Evolutionary conservation across 2,113 vertebrate species (phyloP).

Genomic region (Cardinalis cardinalis): DNA sequence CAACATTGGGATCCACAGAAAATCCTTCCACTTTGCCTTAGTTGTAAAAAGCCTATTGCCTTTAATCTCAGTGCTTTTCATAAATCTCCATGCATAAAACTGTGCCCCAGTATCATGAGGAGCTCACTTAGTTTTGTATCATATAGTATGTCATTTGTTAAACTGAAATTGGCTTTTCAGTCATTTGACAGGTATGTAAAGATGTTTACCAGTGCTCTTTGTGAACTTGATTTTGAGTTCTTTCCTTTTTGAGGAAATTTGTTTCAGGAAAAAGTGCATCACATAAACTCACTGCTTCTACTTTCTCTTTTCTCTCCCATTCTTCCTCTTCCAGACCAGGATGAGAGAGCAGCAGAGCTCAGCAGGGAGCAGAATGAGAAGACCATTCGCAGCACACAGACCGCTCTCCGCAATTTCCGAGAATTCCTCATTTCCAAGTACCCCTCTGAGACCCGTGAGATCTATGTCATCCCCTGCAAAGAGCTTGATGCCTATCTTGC

Average conservation of each 20-base stretch:
- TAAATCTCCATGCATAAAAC: conserved; percentile 36
- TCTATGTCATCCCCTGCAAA: conserved; percentile 82
- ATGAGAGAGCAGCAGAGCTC: conserved; percentile 79
- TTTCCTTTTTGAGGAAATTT: conserved; percentile 46
- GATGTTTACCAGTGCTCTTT: conserved; percentile 34
- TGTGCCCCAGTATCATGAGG: conserved; percentile 3
- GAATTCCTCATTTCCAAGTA: conserved; percentile 87
- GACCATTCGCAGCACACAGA: conserved; percentile 85
- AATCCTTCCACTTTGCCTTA: neutral
- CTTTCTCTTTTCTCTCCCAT: conserved; percentile 49
- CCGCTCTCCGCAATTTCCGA: conserved; percentile 82
- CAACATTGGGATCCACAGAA: neutral
- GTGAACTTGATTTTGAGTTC: conserved; percentile 28
- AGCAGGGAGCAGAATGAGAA: conserved; percentile 87
- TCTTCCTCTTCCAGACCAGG: conserved; percentile 76
- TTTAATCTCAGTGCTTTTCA: conserved; percentile 17
- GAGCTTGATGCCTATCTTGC: conserved; percentile 84
- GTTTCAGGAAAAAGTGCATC: conserved; percentile 11
- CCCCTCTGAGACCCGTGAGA: conserved; percentile 80
- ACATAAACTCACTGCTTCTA: conserved; percentile 57
- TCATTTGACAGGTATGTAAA: conserved; percentile 45
- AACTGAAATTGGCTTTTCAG: conserved; percentile 62
- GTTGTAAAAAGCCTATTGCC: neutral
- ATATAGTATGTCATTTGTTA: conserved; percentile 58
- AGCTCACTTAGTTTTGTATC: conserved; percentile 35